Percentiles rank a stretch among this genome's conserved stretches.
These are phyloP conservation scores for Pseudorectes ferrugineus DNA, from an alignment of 2,113 vertebrate species.

Conservation along the genomic window DNA sequence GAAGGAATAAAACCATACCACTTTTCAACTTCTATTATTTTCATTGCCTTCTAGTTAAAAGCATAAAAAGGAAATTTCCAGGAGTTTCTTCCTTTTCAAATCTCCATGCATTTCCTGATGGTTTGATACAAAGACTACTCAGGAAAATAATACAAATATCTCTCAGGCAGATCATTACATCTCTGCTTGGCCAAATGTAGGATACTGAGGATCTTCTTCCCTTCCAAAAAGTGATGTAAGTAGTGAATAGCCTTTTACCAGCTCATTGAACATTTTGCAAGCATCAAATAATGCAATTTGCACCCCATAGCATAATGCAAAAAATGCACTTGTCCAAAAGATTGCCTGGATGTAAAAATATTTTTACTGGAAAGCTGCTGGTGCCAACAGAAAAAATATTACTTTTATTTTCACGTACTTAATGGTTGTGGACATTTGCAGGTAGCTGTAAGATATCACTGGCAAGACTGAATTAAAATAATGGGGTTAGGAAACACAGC, in stretches of 20 bases:
- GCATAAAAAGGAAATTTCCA: background rate
- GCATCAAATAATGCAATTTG: background rate
- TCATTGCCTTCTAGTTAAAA: background rate
- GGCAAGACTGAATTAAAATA: background rate
- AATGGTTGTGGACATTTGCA: background rate
- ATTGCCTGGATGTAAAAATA: background rate
- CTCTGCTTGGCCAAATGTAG: background rate
- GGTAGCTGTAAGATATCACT: background rate
- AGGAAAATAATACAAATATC: background rate
- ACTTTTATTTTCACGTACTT: background rate
- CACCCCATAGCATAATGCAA: background rate
- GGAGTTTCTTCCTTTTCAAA: background rate
- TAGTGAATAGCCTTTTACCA: background rate
- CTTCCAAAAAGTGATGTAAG: background rate
- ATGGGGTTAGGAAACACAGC: background rate
- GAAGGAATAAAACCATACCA: rapidly evolving
- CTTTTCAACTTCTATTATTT: background rate
- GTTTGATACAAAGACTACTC: background rate
- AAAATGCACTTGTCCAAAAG: background rate
- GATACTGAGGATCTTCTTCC: background rate
- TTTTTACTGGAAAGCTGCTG: background rate
- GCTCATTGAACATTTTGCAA: background rate
- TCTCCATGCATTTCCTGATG: background rate
- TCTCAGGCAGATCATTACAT: background rate
- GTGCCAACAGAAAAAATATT: background rate